These are phyloP conservation scores for Microctonus hyperodae DNA, from an alignment of 2,888 invertebrate genomes.

Conservation along the genomic window DNA sequence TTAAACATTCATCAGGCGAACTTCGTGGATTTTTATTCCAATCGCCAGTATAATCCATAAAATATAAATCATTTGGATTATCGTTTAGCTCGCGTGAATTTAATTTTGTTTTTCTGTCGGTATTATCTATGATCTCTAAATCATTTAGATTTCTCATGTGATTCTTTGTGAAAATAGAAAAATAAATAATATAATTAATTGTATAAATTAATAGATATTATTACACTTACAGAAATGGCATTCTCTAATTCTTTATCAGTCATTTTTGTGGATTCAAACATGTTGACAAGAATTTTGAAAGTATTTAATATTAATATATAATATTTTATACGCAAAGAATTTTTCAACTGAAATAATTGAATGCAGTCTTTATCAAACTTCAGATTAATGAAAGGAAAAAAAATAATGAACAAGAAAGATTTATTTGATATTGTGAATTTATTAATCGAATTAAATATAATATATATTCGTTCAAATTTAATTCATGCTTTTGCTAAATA, in stretches of 20 bases:
- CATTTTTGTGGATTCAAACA: constrained; percentile 25
- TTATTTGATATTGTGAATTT: neutral
- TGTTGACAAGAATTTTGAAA: constrained; percentile 13
- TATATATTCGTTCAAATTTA: neutral
- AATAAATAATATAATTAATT: neutral
- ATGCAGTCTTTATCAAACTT: constrained; percentile 6
- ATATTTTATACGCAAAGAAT: neutral
- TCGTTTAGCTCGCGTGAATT: neutral
- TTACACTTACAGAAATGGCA: constrained; percentile 21
- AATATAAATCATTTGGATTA: neutral
- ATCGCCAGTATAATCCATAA: constrained; percentile 39
- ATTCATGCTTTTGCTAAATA: no score
- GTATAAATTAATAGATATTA: neutral
- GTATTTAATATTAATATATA: neutral
- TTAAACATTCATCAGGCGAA: constrained; percentile 28
- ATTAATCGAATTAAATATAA: neutral
- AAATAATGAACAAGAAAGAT: neutral
- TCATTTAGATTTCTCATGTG: constrained; percentile 21
- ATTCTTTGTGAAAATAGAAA: constrained; percentile 5
- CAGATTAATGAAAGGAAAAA: neutral
- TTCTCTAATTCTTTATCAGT: constrained; percentile 28
- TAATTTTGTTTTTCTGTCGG: constrained; percentile 1
- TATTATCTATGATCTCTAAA: constrained; percentile 17
- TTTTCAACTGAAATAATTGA: constrained; percentile 12
- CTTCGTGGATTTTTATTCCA: constrained; percentile 39